Conservation (phyloP, 2,888 invertebrate species). For the Epinotia ramella region DNA sequence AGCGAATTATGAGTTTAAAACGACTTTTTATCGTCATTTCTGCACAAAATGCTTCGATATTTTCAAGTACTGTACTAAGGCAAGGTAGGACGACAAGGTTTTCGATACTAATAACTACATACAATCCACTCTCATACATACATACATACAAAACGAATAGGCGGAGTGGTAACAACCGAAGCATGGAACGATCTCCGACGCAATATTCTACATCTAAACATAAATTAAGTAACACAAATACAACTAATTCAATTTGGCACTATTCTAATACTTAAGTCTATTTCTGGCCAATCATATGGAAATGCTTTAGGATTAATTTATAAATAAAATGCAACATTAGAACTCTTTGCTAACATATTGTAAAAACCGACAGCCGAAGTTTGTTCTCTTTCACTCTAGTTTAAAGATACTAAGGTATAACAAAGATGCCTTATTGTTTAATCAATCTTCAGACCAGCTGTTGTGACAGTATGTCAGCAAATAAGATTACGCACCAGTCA, state of each 20-base stretch:
- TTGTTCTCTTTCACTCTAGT: not conserved
- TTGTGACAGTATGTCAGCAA: constrained; percentile 14
- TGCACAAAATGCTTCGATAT: not conserved
- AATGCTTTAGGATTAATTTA: constrained; percentile 52
- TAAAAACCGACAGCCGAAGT: not conserved
- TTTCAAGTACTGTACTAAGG: constrained; percentile 50
- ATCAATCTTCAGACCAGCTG: not conserved
- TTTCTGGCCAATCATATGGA: constrained; percentile 50
- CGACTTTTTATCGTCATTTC: not conserved
- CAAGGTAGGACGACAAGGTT: constrained; percentile 52
- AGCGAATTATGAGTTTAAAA: not conserved
- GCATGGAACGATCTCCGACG: constrained; percentile 64
- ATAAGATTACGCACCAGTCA: constrained; percentile 24
- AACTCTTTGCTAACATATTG: constrained; percentile 15
- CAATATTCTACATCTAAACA: constrained; percentile 60
- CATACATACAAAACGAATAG: constrained; percentile 58
- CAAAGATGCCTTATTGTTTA: not conserved
- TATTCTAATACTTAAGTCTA: constrained; percentile 70
- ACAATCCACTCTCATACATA: constrained; percentile 49
- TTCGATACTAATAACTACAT: constrained; percentile 31
- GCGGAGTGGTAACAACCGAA: constrained; percentile 72
- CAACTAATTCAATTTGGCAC: constrained; percentile 75
- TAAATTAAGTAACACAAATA: constrained; percentile 79
- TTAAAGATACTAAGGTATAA: not conserved
- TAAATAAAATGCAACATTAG: constrained; percentile 41